Conservation (phyloP, 2,113 vertebrate genomes). For the Thunnus thynnus region DNA sequence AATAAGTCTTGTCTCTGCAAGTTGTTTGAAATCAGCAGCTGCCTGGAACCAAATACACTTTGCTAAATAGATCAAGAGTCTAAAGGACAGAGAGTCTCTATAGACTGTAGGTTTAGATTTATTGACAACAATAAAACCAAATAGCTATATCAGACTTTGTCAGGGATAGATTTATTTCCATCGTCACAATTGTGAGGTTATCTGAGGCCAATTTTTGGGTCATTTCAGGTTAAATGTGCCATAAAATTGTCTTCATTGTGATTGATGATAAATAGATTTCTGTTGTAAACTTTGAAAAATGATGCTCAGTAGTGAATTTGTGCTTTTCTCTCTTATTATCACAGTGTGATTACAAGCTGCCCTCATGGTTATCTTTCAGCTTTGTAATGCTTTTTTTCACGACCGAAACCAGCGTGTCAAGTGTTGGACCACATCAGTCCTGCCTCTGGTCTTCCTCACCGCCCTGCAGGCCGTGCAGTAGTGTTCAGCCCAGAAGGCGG, state of each 20-base stretch:
- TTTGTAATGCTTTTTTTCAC: conserved; percentile 1
- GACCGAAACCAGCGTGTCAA: conserved; percentile 89
- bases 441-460: conserved; percentile 71
- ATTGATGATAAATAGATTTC: background rate
- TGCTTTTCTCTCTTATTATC: background rate
- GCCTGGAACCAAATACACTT: no score
- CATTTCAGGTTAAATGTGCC: no score
- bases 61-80: no score
- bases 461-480: conserved; percentile 89
- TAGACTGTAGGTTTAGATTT: no score
- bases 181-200: no score
- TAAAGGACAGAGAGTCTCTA: no score
- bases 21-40: background rate
- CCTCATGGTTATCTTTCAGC: background rate
- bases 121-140: no score
- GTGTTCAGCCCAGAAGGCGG: conserved; percentile 90
- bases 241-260: no score
- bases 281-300: conserved; percentile 15
- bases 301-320: background rate
- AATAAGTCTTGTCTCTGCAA: background rate
- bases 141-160: no score
- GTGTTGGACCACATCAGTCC: conserved; percentile 79
- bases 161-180: no score
- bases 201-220: no score
- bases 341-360: background rate